A percentile compares a stretch with the other conserved stretches of the same genome.
Conservation (phyloP, 1,140 invertebrate genomes). For the Solen grandis region DNA sequence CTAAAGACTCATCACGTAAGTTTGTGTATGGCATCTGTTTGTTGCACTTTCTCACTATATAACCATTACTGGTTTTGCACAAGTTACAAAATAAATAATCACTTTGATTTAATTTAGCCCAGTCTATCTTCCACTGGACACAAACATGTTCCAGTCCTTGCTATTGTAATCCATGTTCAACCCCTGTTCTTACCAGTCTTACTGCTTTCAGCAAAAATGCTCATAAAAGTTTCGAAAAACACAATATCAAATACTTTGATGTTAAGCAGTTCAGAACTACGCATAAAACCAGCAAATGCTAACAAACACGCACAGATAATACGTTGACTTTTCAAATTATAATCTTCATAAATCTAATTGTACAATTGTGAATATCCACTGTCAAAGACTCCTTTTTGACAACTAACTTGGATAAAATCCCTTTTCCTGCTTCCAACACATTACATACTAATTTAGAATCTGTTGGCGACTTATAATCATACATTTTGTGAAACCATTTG, state of each 20-base stretch:
- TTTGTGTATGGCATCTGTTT: slow-evolving; percentile 3
- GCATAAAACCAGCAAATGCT: background rate
- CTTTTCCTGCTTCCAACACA: background rate
- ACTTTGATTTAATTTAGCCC: background rate
- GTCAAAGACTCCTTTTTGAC: background rate
- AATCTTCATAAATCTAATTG: background rate
- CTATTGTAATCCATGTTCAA: background rate
- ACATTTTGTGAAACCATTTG: background rate
- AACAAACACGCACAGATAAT: background rate
- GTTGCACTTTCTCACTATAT: background rate
- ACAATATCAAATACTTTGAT: background rate
- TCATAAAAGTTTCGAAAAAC: background rate
- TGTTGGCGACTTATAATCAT: background rate
- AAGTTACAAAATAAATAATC: slow-evolving; percentile 17
- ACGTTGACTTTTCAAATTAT: background rate
- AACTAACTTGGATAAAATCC: background rate
- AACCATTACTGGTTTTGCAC: background rate
- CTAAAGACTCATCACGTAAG: background rate
- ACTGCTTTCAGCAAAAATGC: background rate
- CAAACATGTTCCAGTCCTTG: background rate
- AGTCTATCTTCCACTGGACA: slow-evolving; percentile 2
- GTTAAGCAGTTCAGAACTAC: background rate
- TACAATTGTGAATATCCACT: background rate
- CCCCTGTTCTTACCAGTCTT: background rate
- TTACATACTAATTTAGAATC: background rate